Percentiles rank a stretch among this genome's conserved stretches.
phyloP scores from a whole-genome alignment of 2,888 invertebrate genomes.

The Tinea semifulvella region DNA sequence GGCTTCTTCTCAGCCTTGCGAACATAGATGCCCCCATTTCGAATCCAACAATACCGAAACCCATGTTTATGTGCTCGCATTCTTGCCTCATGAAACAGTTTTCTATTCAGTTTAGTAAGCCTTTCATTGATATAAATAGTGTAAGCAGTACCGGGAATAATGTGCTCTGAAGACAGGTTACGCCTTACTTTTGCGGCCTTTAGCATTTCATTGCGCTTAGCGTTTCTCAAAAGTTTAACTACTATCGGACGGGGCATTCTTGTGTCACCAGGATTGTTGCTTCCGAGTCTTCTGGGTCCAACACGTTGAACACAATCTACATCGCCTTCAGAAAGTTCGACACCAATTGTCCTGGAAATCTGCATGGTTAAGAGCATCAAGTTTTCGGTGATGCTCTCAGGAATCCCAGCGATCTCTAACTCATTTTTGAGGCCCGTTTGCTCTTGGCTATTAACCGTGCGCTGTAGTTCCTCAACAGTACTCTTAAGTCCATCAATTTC shows the following conservation, averaged over 20 bases:
- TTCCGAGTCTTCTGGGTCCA: background rate
- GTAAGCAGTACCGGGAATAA: conserved; percentile 14
- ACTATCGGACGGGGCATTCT: conserved; percentile 19
- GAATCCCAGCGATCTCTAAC: conserved; percentile 10
- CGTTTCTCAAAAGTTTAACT: conserved; percentile 19
- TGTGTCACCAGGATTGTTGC: background rate
- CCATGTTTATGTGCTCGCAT: conserved; percentile 14
- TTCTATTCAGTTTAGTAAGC: conserved; percentile 20
- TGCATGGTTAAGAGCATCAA: background rate
- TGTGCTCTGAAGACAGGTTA: conserved; percentile 18
- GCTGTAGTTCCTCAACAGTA: conserved; percentile 15
- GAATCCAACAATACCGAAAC: conserved; percentile 19
- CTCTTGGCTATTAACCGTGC: conserved; percentile 15
- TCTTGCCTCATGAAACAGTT: conserved; percentile 21
- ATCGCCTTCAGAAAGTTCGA: conserved; percentile 5
- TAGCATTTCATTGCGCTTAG: conserved; percentile 20
- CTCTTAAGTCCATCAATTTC: conserved; percentile 14
- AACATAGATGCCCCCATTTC: conserved; percentile 18
- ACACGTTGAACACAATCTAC: background rate
- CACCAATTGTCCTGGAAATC: background rate
- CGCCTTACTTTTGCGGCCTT: conserved; percentile 21
- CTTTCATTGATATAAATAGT: conserved; percentile 20
- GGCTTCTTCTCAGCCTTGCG: conserved; percentile 19
- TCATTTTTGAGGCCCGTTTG: conserved; percentile 11
- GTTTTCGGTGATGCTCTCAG: conserved; percentile 6